Base-by-base conservation (phyloP, 2,888 invertebrate genomes). In the Malachius bipustulatus region DNA sequence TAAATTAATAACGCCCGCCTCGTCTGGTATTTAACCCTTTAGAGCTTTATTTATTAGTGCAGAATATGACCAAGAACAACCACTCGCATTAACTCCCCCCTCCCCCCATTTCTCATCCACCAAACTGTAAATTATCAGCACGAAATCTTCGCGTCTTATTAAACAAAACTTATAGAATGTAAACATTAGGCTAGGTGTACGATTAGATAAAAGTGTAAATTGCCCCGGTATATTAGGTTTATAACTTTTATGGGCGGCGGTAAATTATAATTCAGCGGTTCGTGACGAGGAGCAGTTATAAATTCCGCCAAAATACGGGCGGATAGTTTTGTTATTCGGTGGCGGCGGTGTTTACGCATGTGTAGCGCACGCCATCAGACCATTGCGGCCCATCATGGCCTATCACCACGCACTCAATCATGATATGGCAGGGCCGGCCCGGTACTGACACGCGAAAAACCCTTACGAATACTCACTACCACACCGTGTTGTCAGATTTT, bases 401-500 rank as follows among this genome's bases (percentile, higher is more conserved):
- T 41, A 43, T 42, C 44, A 40, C 43, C 47, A 47, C 47, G 47
- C 45, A 42, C 40, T 47, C 45, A 47, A 45, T 46, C 46, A 46
- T 41, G 39, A 39, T 29, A 39, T 39, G 26, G 8, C 10, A 4
- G 14, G 8, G 8, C n/a, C 9, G 8, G n/a, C 24, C 24, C 24
- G n/a, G n/a, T 8, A 19, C n/a, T n/a, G 24, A n/a, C 24, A 19
- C 24, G 24, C 24, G n/a, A 19, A n/a, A n/a, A n/a, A n/a, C n/a
- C n/a, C n/a, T n/a, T n/a, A n/a, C n/a, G n/a, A n/a, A n/a, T n/a
- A n/a, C n/a, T n/a, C n/a, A n/a, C n/a, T n/a, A n/a, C n/a, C n/a
- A n/a, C n/a, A n/a, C n/a, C n/a, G n/a, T n/a, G n/a, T n/a, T n/a
- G n/a, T n/a, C n/a, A n/a, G n/a, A n/a, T n/a, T n/a, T n/a, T n/a